Conservation (phyloP, 1,140 invertebrate species). For the Amphibalanus amphitrite region DNA sequence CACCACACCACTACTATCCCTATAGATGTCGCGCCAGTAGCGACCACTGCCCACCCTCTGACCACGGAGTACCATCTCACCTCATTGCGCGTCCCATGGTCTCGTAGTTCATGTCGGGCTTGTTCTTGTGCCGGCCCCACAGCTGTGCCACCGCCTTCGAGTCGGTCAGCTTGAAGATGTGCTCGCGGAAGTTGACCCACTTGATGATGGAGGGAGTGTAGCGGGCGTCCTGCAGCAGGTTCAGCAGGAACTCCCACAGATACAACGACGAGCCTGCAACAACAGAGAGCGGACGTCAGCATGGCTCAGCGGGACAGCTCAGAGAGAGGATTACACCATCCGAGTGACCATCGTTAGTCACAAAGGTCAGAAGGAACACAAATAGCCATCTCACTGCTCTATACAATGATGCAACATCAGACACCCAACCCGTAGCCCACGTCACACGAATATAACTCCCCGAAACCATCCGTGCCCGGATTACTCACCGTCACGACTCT, state of each 20-base stretch:
- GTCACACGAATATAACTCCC: too few species aligned
- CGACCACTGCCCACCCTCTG: too few species aligned
- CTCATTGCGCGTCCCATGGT: slow-evolving; percentile 96
- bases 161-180: slow-evolving; percentile 97
- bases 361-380: too few species aligned
- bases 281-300: background rate
- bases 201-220: slow-evolving; percentile 98
- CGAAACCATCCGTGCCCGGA: too few species aligned
- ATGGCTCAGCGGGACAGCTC: too few species aligned
- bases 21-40: too few species aligned
- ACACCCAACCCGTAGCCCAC: too few species aligned
- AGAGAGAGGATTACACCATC: too few species aligned
- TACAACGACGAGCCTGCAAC: slow-evolving; percentile 74
- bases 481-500: background rate
- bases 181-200: slow-evolving; percentile 96
- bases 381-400: too few species aligned
- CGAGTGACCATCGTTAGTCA: too few species aligned
- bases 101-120: slow-evolving; percentile 99
- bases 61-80: slow-evolving; percentile 23
- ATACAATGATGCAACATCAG: too few species aligned
- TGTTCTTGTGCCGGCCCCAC: slow-evolving; percentile 99
- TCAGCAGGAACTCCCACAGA: slow-evolving; percentile 96
- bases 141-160: slow-evolving; percentile 93
- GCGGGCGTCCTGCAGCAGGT: slow-evolving; percentile 89
- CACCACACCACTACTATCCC: too few species aligned